These are phyloP conservation scores for Thymallus thymallus DNA, from an alignment of 2,113 vertebrate genomes.

Conservation along the genomic window DNA sequence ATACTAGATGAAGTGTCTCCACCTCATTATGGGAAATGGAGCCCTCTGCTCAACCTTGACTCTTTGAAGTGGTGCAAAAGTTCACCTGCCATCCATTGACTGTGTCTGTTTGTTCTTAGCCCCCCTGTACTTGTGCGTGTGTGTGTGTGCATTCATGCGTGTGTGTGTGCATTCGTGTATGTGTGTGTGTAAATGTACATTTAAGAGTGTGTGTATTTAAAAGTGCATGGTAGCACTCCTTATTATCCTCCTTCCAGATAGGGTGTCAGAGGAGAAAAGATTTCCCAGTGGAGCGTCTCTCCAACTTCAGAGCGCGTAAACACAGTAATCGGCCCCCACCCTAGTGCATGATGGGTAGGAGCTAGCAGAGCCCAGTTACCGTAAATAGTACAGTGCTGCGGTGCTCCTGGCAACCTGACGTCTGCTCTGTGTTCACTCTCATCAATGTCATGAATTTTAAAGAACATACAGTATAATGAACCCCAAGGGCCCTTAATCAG, in stretches of 20 bases:
- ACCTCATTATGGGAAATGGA: constrained; percentile 60
- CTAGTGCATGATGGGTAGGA: constrained; percentile 26
- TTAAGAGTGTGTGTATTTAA: constrained; percentile 16
- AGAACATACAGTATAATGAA: constrained; percentile 64
- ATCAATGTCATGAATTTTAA: constrained; percentile 67
- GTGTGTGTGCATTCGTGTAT: background rate
- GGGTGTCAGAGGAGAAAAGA: constrained; percentile 1
- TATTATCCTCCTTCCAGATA: constrained; percentile 36
- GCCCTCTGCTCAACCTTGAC: constrained; percentile 55
- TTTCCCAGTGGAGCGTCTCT: constrained; percentile 32
- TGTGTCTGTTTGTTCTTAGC: constrained; percentile 38
- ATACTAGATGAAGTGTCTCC: constrained; percentile 65
- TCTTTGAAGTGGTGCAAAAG: constrained; percentile 55
- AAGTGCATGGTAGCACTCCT: constrained; percentile 15
- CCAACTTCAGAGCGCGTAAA: constrained; percentile 42
- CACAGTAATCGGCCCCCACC: constrained; percentile 33
- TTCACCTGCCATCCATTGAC: constrained; percentile 51
- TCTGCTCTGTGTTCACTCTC: constrained; percentile 50
- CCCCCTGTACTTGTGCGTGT: constrained; percentile 5
- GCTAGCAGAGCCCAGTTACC: constrained; percentile 7
- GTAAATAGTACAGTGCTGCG: constrained; percentile 6
- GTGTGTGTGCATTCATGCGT: constrained; percentile 11
- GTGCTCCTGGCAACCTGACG: constrained; percentile 38
- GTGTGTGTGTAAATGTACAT: background rate
- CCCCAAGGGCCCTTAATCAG: constrained; percentile 60